phyloP scores from a whole-genome alignment of 2,113 vertebrate species.

The Elephantulus edwardii region DNA sequence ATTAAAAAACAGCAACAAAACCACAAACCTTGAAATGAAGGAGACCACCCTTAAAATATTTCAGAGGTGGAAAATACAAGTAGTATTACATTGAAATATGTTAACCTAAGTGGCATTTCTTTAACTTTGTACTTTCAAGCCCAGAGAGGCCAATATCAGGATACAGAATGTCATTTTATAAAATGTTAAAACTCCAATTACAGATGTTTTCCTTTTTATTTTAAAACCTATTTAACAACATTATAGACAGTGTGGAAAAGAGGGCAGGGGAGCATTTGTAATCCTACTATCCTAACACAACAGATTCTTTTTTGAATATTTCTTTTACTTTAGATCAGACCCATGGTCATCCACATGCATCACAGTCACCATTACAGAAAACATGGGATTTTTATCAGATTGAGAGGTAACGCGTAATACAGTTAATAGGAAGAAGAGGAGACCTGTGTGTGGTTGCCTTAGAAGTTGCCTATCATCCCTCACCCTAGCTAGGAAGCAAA shows the following conservation, averaged over 20 bases:
- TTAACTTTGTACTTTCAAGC: constrained; percentile 30
- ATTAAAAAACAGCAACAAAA: too few relatives aligned
- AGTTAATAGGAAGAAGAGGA: neutral
- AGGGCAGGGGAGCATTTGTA: neutral
- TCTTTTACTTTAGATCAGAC: neutral
- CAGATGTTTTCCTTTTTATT: constrained; percentile 7
- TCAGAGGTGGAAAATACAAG: constrained; percentile 21
- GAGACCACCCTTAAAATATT: constrained; percentile 12
- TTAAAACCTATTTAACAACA: constrained; percentile 5
- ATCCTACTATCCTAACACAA: neutral
- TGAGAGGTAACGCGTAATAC: neutral
- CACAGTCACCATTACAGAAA: neutral
- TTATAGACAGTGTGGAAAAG: neutral
- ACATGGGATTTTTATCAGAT: neutral
- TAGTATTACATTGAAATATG: neutral
- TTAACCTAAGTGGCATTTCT: neutral
- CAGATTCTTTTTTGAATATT: neutral
- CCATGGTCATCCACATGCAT: neutral
- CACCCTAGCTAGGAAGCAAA: neutral
- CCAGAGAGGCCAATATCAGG: neutral
- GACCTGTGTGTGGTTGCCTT: neutral
- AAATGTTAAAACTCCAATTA: constrained; percentile 36
- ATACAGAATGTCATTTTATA: neutral
- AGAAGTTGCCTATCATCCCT: neutral
- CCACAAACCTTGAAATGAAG: neutral